Conservation (phyloP, 1,140 invertebrate species). For the Tenebrio molitor region DNA sequence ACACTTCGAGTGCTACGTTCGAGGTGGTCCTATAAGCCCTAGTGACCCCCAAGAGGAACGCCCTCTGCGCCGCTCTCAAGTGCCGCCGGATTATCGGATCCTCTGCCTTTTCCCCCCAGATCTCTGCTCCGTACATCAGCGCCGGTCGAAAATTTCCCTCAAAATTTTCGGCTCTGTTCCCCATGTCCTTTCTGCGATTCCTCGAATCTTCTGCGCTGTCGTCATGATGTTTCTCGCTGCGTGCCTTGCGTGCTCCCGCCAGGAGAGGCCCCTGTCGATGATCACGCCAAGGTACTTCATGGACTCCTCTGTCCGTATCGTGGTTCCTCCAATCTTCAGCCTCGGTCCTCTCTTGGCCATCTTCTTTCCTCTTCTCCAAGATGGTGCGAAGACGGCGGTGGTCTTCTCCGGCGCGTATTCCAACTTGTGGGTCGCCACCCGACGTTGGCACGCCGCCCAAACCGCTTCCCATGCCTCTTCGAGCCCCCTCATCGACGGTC, state of each 20-base stretch:
- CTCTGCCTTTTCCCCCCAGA: conserved; percentile 40
- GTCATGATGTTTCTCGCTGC: background rate
- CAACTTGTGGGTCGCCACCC: conserved; percentile 14
- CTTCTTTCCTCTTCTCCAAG: conserved; percentile 2
- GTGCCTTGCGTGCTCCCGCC: background rate
- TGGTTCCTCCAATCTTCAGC: conserved; percentile 14
- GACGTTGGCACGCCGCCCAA: conserved; percentile 3
- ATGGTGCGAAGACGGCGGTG: conserved; percentile 42
- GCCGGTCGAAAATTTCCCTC: conserved; percentile 46
- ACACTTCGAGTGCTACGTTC: conserved; percentile 43
- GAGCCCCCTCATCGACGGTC: conserved; percentile 34
- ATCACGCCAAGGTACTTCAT: conserved; percentile 53
- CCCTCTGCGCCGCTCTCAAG: conserved; percentile 46
- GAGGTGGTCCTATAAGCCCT: conserved; percentile 43
- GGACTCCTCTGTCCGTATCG: background rate
- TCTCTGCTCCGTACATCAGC: conserved; percentile 49
- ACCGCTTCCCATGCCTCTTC: conserved; percentile 38
- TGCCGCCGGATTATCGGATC: conserved; percentile 33
- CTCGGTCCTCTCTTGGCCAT: conserved; percentile 34
- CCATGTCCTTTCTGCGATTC: conserved; percentile 43
- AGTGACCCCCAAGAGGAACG: conserved; percentile 43
- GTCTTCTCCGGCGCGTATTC: conserved; percentile 52
- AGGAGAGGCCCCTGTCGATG: background rate
- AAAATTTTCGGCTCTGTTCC: conserved; percentile 38
- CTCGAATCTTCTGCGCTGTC: conserved; percentile 3